A percentile compares a stretch with the other conserved stretches of the same genome.
Conservation (phyloP, 1,140 invertebrate species). For the Psilanteris sp. region DNA sequence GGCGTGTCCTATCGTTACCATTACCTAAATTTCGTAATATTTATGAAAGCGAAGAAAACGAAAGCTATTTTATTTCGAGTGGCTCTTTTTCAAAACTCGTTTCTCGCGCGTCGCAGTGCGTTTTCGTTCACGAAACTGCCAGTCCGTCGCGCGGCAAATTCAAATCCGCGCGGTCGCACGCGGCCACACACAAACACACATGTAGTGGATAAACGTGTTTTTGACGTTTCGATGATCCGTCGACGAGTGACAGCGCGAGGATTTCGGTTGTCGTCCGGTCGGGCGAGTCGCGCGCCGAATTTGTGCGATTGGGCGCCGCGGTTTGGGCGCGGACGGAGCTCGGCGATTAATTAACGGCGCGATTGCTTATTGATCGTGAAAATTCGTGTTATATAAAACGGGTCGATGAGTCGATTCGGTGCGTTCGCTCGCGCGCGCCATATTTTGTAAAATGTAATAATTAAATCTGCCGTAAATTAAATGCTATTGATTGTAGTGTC, state of each 20-base stretch:
- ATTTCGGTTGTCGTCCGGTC: no score
- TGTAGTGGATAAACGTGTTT: no score
- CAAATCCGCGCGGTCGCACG: not conserved
- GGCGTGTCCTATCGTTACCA: constrained; percentile 43
- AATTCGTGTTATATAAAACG: constrained; percentile 11
- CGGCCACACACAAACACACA: no score
- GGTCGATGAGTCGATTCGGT: constrained; percentile 5
- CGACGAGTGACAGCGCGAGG: no score
- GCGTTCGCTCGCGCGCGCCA: constrained; percentile 5
- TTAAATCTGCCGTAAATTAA: constrained; percentile 52
- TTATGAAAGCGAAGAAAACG: constrained; percentile 56
- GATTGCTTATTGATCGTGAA: no score
- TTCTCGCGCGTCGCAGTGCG: not conserved
- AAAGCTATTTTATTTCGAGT: constrained; percentile 44
- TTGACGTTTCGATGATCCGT: no score
- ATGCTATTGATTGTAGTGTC: constrained; percentile 59
- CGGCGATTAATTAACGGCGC: no score
- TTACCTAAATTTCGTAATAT: constrained; percentile 59
- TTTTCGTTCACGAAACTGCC: not conserved
- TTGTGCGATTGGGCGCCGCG: no score
- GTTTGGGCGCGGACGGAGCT: no score
- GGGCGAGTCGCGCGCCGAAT: no score
- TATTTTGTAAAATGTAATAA: constrained; percentile 24
- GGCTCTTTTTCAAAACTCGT: constrained; percentile 21
- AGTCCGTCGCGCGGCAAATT: constrained; percentile 4